These are phyloP conservation scores for Conopomorpha cramerella DNA, from an alignment of 1,140 invertebrate genomes.

Conservation along the genomic window DNA sequence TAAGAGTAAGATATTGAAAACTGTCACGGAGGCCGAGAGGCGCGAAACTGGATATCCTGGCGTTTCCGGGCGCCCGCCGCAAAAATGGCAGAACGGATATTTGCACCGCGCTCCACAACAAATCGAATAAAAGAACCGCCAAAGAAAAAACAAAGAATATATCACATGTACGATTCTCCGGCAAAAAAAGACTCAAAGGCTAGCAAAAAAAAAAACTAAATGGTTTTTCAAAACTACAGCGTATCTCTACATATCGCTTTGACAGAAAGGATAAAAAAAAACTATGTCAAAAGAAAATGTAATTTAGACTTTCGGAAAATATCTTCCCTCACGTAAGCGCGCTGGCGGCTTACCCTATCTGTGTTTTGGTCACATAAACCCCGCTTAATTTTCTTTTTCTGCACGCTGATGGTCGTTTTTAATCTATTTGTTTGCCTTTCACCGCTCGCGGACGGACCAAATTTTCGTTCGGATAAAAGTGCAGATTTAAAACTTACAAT, in stretches of 20 bases:
- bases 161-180: too few species aligned
- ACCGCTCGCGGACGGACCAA: conserved; percentile 23
- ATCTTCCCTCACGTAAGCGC: too few species aligned
- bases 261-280: too few species aligned
- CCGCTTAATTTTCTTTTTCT: conserved; percentile 31
- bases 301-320: too few species aligned
- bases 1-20: conserved; percentile 57
- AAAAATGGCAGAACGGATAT: conserved; percentile 53
- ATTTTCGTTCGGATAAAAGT: conserved; percentile 33
- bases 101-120: too few species aligned
- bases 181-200: too few species aligned
- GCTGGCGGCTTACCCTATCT: conserved; percentile 9
- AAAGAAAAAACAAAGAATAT: conserved; percentile 9
- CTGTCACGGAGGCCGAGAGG: conserved; percentile 45
- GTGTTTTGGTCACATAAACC: conserved; percentile 19
- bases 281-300: too few species aligned
- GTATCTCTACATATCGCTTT: too few species aligned
- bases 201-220: conserved; percentile 6
- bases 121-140: conserved; percentile 6
- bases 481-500: background rate
- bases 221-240: too few species aligned
- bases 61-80: conserved; percentile 44
- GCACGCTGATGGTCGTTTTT: conserved; percentile 25
- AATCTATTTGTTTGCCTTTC: conserved; percentile 28
- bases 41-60: conserved; percentile 46